Conservation (phyloP, 1,140 invertebrate species). For the Drosophila bocki region DNA sequence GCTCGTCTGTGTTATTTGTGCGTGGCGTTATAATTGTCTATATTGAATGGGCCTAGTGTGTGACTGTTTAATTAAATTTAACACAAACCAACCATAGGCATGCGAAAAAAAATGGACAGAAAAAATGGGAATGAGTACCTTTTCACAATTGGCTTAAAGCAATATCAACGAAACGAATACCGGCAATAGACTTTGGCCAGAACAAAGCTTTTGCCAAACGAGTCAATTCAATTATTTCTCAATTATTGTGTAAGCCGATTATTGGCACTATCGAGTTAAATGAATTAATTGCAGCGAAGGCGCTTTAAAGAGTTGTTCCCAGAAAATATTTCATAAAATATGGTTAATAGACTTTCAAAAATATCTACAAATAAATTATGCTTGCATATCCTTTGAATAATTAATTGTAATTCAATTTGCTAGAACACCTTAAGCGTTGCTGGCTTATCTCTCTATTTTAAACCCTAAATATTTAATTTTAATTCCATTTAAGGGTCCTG, state of each 20-base stretch:
- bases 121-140: neutral
- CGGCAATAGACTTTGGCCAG: conserved; percentile 30
- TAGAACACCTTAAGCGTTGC: neutral
- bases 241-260: conserved; percentile 50
- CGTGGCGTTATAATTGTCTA: conserved; percentile 69
- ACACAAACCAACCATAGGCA: conserved; percentile 42
- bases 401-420: conserved; percentile 5
- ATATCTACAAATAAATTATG: neutral
- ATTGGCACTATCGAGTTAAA: conserved; percentile 38
- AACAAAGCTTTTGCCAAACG: conserved; percentile 31
- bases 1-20: conserved; percentile 42
- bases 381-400: neutral
- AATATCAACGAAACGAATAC: conserved; percentile 14
- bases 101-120: conserved; percentile 4
- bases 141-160: conserved; percentile 41
- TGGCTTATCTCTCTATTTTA: conserved; percentile 6
- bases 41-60: conserved; percentile 64
- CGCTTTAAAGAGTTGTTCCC: neutral
- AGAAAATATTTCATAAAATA: conserved; percentile 15
- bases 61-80: conserved; percentile 75
- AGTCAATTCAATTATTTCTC: conserved; percentile 51
- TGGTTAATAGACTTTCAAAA: neutral
- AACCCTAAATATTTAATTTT: conserved; percentile 18
- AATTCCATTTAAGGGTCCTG: conserved; percentile 1
- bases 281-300: conserved; percentile 37